phyloP scores from a whole-genome alignment of 2,797 vertebrate species.

The Peromyscus melanophrys region DNA sequence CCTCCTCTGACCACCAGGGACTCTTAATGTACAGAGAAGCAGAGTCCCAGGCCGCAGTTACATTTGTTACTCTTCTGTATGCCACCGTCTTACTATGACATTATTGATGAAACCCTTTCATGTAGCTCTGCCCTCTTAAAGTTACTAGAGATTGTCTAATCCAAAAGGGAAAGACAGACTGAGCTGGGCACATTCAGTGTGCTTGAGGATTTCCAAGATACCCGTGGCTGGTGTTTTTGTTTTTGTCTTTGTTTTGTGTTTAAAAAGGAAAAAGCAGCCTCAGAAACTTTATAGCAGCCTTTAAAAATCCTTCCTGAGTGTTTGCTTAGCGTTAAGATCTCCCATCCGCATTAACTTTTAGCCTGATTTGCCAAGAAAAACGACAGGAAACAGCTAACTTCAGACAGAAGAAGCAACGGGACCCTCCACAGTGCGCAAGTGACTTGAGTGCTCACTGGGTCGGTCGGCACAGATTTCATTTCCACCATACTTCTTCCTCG shows the following conservation, averaged over 20 bases:
- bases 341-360: not conserved
- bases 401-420: conserved; percentile 59
- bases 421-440: conserved; percentile 49
- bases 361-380: not conserved
- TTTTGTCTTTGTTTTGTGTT: not conserved
- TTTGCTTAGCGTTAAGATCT: not conserved
- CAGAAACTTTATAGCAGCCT: conserved; percentile 7
- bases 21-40: not conserved
- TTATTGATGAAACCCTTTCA: not conserved
- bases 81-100: not conserved
- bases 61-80: not conserved
- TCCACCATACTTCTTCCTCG: conserved; percentile 1
- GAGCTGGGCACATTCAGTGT: not conserved
- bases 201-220: not conserved
- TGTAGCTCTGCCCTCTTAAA: not conserved
- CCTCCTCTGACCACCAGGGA: accelerated
- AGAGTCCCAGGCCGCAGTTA: not conserved
- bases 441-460: conserved; percentile 53
- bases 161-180: not conserved
- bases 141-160: not conserved
- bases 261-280: not conserved
- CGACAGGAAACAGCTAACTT: not conserved
- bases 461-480: conserved; percentile 49
- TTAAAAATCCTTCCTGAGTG: not conserved
- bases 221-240: not conserved